Evolutionary conservation across 2,888 invertebrate species (phyloP), one percentile per base, ranked within the genome.

Genomic region (Heliconius ismenius): DNA sequence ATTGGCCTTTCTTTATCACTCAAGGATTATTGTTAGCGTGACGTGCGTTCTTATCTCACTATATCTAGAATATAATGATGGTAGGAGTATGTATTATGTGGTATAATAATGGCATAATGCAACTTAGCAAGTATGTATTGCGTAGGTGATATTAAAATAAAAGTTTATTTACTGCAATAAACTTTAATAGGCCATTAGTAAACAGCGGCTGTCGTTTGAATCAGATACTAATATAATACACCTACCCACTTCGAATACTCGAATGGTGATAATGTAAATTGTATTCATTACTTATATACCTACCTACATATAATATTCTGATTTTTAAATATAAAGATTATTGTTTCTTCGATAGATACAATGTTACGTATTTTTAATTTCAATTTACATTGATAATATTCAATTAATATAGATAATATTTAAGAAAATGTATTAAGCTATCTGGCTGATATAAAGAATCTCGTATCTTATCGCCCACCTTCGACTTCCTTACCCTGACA

Each of bases 401-500:
- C 24, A 58, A 39, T 58, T 58, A 70, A 70, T 58, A 58, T 36
- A 32, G 32, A 70, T 70, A 58, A 70, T n/a, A 36, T 70, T 36
- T 67, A 24, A 67, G 67, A 67, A 67, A 67, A 39, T n/a, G 9
- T 67, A 67, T 9, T 67, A 67, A 67, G 67, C 39, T 43, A 39
- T 67, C 39, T 67, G 24, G 13, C 24, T 26, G 39, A 67, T 67
- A 67, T 65, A 67, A 39, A n/a, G n/a, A 67, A 67, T 43, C 39
- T 18, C 15, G 3, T 32, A 70, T 70, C 70, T 70, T 36, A 70
- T 70, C 70, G 18, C 1, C 9, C 58, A 32, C 24, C 54, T 28
- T 70, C n/a, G 69, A 70, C 36, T 58, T 70, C 70, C 58, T 70
- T 32, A 58, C 32, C 58, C 36, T 70, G 58, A 70, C 58, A 58